Percentiles rank a stretch among this genome's conserved stretches.
These are phyloP conservation scores for Pitta sordida DNA, from an alignment of 2,113 vertebrate genomes.

Conservation along the genomic window DNA sequence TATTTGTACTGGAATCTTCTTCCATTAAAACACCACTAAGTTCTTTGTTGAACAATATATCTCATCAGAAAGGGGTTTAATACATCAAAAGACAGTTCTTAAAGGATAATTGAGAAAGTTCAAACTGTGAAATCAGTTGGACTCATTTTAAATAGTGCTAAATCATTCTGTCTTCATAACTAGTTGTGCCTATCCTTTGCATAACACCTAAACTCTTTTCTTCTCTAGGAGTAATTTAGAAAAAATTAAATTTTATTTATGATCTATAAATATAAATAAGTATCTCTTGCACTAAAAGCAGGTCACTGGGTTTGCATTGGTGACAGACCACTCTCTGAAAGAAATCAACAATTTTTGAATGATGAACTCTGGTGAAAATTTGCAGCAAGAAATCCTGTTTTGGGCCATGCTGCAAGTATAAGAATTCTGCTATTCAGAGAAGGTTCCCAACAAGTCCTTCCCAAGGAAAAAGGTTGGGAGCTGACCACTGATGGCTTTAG, in stretches of 20 bases:
- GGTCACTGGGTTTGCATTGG: neutral
- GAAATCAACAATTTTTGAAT: neutral
- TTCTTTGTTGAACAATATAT: neutral
- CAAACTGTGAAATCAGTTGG: neutral
- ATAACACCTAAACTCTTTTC: neutral
- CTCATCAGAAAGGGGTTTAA: neutral
- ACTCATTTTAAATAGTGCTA: neutral
- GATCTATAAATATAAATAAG: neutral
- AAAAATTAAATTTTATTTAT: neutral
- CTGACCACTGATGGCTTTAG: neutral
- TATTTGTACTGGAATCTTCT: neutral
- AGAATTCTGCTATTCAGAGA: neutral
- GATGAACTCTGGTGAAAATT: neutral
- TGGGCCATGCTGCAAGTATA: neutral
- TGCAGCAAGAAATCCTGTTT: neutral
- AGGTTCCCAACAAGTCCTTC: neutral
- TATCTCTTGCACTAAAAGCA: neutral
- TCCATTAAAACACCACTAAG: neutral
- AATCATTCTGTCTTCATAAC: neutral
- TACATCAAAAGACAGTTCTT: neutral
- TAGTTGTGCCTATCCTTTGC: neutral
- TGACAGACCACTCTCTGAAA: neutral
- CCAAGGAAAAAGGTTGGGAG: neutral
- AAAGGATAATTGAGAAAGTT: neutral
- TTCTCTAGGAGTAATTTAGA: neutral